Conservation (phyloP, 2,797 vertebrate species). For the Delichon dasypus region DNA sequence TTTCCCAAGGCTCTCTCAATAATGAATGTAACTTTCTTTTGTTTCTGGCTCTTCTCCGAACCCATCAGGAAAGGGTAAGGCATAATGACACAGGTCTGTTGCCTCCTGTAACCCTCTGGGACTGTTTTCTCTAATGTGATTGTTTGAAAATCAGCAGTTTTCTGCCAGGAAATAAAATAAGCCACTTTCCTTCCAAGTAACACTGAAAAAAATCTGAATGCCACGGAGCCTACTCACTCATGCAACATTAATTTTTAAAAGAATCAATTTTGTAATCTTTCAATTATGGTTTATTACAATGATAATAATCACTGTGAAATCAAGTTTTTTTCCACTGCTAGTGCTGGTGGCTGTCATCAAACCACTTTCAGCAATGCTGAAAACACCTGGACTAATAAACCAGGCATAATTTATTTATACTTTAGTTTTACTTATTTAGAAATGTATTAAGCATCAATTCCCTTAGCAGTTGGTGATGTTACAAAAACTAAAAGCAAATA, state of each 20-base stretch:
- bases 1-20: constrained; percentile 49
- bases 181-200: constrained; percentile 33
- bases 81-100: constrained; percentile 28
- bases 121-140: constrained; percentile 42
- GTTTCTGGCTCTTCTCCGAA: constrained; percentile 36
- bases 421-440: constrained; percentile 52
- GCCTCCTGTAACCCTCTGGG: constrained; percentile 22
- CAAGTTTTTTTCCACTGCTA: background rate
- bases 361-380: constrained; percentile 17
- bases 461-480: background rate
- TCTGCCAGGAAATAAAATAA: constrained; percentile 55
- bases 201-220: constrained; percentile 30
- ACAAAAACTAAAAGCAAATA: constrained; percentile 32
- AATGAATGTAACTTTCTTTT: constrained; percentile 50
- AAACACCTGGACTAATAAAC: constrained; percentile 63
- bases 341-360: constrained; percentile 30
- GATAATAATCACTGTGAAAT: constrained; percentile 60
- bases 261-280: constrained; percentile 70
- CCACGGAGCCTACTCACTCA: constrained; percentile 21
- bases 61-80: constrained; percentile 43
- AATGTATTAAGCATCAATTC: constrained; percentile 43
- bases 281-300: constrained; percentile 59
- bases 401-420: constrained; percentile 66
- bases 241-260: constrained; percentile 69
- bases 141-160: constrained; percentile 47